Evolutionary conservation across 2,113 vertebrate species (phyloP).

Genomic region (Dinomys branickii): DNA sequence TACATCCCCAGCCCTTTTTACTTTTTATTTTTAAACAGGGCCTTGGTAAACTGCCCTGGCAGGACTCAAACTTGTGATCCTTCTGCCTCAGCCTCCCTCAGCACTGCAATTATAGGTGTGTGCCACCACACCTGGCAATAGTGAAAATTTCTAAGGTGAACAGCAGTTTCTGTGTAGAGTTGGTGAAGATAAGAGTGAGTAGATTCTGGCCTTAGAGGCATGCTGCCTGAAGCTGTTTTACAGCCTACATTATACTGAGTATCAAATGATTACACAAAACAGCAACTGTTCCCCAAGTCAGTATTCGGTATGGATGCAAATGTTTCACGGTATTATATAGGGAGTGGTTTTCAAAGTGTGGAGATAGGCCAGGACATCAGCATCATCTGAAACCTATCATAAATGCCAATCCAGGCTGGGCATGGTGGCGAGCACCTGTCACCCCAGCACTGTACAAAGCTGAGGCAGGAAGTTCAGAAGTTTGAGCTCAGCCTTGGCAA

Average conservation of each 20-base stretch:
- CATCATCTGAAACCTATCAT: not conserved
- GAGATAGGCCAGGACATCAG: not conserved
- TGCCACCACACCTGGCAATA: not conserved
- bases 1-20: not conserved
- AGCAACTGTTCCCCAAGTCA: constrained; percentile 10
- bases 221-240: not conserved
- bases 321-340: not conserved
- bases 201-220: not conserved
- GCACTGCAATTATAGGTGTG: not conserved
- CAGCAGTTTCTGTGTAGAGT: not conserved
- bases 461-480: not conserved
- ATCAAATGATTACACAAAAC: constrained; percentile 39
- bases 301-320: constrained; percentile 18
- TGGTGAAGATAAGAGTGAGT: not conserved
- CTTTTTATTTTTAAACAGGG: not conserved
- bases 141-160: not conserved
- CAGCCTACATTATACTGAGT: not conserved
- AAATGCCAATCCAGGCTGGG: constrained; percentile 25
- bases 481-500: not conserved
- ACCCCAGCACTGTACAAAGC: not conserved
- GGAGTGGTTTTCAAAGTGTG: constrained; percentile 38
- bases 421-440: not conserved
- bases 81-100: not conserved
- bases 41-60: not conserved
- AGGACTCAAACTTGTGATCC: not conserved